Evolutionary conservation across 30 jellyfish, hydroid and myxozoan genomes (phyloP), one percentile per base, ranked within the genome.

Genomic region (Aurelia aurita): DNA sequence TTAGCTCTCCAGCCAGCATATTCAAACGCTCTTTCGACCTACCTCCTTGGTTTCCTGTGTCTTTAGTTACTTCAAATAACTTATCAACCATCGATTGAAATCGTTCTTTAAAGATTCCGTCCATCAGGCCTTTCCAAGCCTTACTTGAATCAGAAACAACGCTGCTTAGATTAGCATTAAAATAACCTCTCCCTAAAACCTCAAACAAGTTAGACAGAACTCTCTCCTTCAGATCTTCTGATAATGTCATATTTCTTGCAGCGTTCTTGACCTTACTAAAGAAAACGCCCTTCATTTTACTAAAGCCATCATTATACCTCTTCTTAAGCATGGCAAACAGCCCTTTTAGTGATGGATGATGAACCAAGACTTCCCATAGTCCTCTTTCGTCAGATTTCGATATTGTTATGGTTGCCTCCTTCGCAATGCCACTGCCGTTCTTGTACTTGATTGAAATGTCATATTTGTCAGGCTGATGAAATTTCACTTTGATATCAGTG

Each of bases 311-410:
- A 68, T 19, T 3, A 3, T 27, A 26, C 61, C 63, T 68, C 34
- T 68, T 32, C 18, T 27, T 31, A 68, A 80, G 54, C 26, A 13
- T 26, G n/a, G 47, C 59, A 54, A 80, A 47, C 2, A 64, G 39
- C 16, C 19, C 21, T 27, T 58, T 80, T 44, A 80, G 13, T 31
- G 20, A n/a, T 10, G 90, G 90, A 29, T 80, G 83, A 18, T 67
- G 81, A 29, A 80, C 54, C 26, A 25, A 19, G 44, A 80, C 75
- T 57, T 80, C 74, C 82, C 82, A 80, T 5, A 47, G 18, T 13
- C 75, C 83, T 5, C 3, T 49, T 32, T 35, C 58, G 19, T 58
- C 58, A 65, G n/a, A 23, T 35, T 65, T 80, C 57, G 75, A 12
- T 26, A 80, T 27, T 0, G 75, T 51, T n/a, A 65, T 45, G 22